Conservation (phyloP, 2,888 invertebrate genomes). For the Spisula solida region DNA sequence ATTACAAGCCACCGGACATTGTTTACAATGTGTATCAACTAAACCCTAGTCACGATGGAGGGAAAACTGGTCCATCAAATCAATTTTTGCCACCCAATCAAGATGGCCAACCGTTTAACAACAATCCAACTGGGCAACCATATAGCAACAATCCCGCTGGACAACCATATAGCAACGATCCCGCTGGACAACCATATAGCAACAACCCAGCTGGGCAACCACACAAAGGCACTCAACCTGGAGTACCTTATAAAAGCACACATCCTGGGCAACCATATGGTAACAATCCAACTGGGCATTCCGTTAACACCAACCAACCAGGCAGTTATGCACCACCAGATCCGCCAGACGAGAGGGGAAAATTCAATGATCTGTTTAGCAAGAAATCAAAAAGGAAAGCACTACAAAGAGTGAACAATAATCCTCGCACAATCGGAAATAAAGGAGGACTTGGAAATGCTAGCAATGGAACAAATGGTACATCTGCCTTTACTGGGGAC, state of each 20-base stretch:
- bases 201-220: not conserved
- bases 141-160: too few relatives aligned
- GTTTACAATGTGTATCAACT: too few relatives aligned
- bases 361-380: conserved; percentile 53
- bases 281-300: too few relatives aligned
- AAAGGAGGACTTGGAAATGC: not conserved
- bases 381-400: conserved; percentile 34
- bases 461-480: not conserved
- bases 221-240: too few relatives aligned
- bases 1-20: too few relatives aligned
- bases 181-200: not conserved
- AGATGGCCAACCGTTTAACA: too few relatives aligned
- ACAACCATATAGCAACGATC: too few relatives aligned
- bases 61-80: not conserved
- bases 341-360: conserved; percentile 45
- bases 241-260: too few relatives aligned
- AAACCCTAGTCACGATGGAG: not conserved
- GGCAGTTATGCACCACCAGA: not conserved
- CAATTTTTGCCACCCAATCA: too few relatives aligned
- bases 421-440: too few relatives aligned
- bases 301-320: not conserved
- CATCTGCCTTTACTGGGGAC: conserved; percentile 21
- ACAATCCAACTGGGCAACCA: too few relatives aligned
- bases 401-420: not conserved
- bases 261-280: too few relatives aligned